Percentiles rank a stretch among this genome's conserved stretches.
These are phyloP conservation scores for Odocoileus hemionus DNA, from an alignment of 2,113 vertebrate genomes.

Conservation along the genomic window DNA sequence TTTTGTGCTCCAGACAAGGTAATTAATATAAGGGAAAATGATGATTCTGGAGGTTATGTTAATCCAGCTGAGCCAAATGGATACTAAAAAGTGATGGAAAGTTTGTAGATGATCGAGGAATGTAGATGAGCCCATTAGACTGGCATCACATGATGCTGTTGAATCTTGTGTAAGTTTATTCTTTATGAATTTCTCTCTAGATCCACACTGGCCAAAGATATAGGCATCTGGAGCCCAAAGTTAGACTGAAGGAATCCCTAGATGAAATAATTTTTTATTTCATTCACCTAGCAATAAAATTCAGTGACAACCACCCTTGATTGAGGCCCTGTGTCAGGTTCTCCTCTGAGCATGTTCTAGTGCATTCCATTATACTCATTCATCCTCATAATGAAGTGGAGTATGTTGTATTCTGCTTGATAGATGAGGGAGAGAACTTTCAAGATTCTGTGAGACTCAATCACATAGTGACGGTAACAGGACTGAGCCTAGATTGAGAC, in stretches of 20 bases:
- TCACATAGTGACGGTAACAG: no score
- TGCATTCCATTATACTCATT: neutral
- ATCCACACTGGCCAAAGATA: neutral
- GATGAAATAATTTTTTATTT: neutral
- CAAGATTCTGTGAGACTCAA: no score
- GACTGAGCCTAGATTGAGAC: neutral
- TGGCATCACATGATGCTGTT: neutral
- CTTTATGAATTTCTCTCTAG: neutral
- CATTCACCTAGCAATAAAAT: neutral
- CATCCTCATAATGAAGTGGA: neutral
- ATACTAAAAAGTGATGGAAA: no score
- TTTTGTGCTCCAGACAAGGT: neutral
- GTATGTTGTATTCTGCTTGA: neutral
- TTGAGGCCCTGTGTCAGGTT: neutral
- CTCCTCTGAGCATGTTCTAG: neutral
- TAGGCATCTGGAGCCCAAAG: neutral
- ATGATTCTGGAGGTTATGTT: neutral
- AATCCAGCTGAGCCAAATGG: neutral
- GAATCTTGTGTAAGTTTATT: neutral
- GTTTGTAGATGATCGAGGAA: neutral
- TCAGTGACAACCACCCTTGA: no score
- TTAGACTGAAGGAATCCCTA: neutral
- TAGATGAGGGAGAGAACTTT: neutral
- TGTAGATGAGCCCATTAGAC: neutral
- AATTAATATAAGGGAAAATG: neutral